Evolutionary conservation across 2,797 vertebrate genomes (phyloP).

Genomic region (Neoniphon sammara): DNA sequence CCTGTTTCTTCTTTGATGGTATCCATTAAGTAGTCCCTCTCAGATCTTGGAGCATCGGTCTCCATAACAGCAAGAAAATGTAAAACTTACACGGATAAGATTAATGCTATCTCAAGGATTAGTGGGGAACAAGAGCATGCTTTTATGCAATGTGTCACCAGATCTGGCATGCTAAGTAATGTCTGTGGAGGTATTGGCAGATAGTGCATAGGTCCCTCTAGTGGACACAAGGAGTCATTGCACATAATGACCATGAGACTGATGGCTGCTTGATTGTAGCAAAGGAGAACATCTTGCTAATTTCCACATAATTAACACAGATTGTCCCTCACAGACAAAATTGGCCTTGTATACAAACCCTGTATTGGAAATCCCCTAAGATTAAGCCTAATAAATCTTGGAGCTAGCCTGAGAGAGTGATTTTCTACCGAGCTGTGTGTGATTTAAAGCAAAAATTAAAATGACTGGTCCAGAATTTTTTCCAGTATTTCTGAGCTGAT

Average conservation of each 20-base stretch:
- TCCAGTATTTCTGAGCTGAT: constrained; percentile 29
- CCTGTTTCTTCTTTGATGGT: no score
- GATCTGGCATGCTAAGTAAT: no score
- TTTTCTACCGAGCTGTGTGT: constrained; percentile 42
- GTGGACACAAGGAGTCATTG: constrained; percentile 30
- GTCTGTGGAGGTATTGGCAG: neutral
- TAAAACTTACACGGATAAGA: no score
- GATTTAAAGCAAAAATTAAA: constrained; percentile 35
- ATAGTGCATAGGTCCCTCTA: constrained; percentile 44
- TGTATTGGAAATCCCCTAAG: constrained; percentile 29
- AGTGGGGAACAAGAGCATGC: no score
- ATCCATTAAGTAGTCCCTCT: no score
- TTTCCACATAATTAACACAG: constrained; percentile 58
- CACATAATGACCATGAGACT: constrained; percentile 8
- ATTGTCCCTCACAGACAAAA: constrained; percentile 44
- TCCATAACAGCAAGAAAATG: no score
- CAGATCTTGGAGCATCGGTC: no score
- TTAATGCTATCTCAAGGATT: no score
- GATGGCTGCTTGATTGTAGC: constrained; percentile 21
- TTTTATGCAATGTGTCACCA: no score
- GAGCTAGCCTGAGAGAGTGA: constrained; percentile 44
- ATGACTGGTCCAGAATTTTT: constrained; percentile 3
- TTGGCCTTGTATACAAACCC: constrained; percentile 43
- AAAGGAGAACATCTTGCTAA: constrained; percentile 36
- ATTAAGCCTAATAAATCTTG: constrained; percentile 56